Base-by-base conservation (phyloP, 2,888 invertebrate genomes). In the Rhogogaster chlorosoma region DNA sequence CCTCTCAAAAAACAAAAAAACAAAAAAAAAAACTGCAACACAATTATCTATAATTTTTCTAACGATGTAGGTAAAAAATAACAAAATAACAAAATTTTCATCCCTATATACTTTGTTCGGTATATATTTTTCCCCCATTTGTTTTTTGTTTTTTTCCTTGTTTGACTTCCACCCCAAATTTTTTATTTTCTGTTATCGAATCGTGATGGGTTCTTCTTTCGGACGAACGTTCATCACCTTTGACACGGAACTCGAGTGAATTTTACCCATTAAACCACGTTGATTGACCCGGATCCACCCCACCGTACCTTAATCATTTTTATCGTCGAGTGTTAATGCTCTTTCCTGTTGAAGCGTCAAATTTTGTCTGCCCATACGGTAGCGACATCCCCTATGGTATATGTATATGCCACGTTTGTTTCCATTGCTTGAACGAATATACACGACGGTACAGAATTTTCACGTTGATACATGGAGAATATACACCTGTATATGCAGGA, bases 311-410 rank as follows among this genome's bases (percentile, higher is more conserved):
- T 45, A 57, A 83, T 83, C 83, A 83, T 64, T 83, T 83, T 83
- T 67, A 83, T 83, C 83, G 83, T 45, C 83, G 67, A 61, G 67
- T 67, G 42, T 83, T 83, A 32, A 83, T 67, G 83, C 42, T 32
- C 67, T 67, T 42, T 80, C 18, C 32, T 15, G 45, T 45, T 83
- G 67, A 83, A 49, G 32, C 83, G 83, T 83, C 83, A 83, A 83
- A 83, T 83, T 83, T 83, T 12, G 26, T 22, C 29, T 42, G 67
- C 12, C 36, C 70, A 45, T 67, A n/a, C 36, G 77, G 29, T 7
- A 6, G 49, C 61, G 45, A 70, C 83, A 7, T 83, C 83, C 83
- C 83, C 83, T 22, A 36, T 29, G 22, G 18, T 15, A 22, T 38
- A 22, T 18, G 18, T 15, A 22, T 38, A 22, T 18, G 42, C 38